Base-by-base conservation (phyloP, 53 echinoderm and acorn worm genomes). In the Astropecten irregularis region DNA sequence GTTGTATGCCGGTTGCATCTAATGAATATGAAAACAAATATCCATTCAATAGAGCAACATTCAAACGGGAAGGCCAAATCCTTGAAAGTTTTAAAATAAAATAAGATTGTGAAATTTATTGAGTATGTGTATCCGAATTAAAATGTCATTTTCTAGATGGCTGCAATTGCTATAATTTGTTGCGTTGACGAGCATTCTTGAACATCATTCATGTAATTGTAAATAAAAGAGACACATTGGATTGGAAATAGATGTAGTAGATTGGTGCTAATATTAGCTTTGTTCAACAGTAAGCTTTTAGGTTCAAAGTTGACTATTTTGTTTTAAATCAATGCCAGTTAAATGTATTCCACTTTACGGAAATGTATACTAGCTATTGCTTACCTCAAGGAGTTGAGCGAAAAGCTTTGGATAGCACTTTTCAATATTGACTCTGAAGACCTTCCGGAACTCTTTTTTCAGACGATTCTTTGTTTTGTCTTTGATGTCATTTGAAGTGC, bases 361-460 rank as follows among this genome's bases (percentile, higher is more conserved):
- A n/a, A n/a, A n/a, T n/a, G n/a, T n/a, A n/a, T n/a, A n/a, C n/a
- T n/a, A n/a, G n/a, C n/a, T 58, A 26, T 27, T 25, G 3, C 50
- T 30, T 71, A 71, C 71, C 52, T 71, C 16, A 4, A 48, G 8
- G 20, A 71, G 52, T 5, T 71, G 7, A 2, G 19, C 2, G 50
- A 4, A 71, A 19, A 71, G 71, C 49, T 71, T 34, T 20, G 71
- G 71, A 51, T 71, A 71, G 31, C 51, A 31, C 18, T 34, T 20
- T 11, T 20, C 34, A 18, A 71, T 18, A 20, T 71, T 16, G 21
- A 71, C 51, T 27, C 49, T 2, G 35, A 71, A 71, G 31, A 8
- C 20, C 2, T 33, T 4, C 10, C 51, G 10, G 29, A 71, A 23
- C 13, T 50, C 51, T 1, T 52, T 10, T 20, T 26, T 18, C 30